Percentiles rank a stretch among this genome's conserved stretches.
These are phyloP conservation scores for Notoglanidium macrostoma DNA, from an alignment of 2,797 vertebrate genomes.

Conservation along the genomic window DNA sequence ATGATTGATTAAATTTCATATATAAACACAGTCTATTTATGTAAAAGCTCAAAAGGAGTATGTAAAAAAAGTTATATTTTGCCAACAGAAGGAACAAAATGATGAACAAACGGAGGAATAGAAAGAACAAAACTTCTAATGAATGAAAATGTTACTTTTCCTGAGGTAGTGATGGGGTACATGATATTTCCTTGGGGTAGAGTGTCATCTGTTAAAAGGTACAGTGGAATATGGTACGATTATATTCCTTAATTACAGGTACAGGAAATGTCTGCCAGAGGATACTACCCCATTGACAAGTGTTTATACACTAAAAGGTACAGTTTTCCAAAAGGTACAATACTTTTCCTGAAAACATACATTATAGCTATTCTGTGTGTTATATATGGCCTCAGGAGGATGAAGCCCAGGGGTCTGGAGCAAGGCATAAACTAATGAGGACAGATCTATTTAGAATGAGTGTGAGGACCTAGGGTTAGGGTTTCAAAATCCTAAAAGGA, in stretches of 20 bases:
- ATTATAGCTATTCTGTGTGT: background rate
- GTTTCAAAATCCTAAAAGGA: background rate
- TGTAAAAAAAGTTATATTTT: too few species aligned
- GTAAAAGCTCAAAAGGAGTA: too few species aligned
- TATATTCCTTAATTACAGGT: background rate
- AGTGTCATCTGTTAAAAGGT: background rate
- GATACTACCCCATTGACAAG: background rate
- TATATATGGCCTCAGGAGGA: background rate
- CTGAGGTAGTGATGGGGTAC: background rate
- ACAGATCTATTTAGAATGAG: conserved; percentile 28
- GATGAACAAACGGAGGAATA: too few species aligned
- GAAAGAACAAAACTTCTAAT: too few species aligned
- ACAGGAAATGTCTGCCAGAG: background rate
- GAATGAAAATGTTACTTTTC: too few species aligned
- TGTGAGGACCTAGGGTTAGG: background rate
- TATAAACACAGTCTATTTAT: too few species aligned
- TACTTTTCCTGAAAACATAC: background rate
- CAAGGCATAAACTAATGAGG: conserved; percentile 19
- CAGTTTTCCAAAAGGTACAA: background rate
- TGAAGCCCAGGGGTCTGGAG: background rate
- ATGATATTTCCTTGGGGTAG: background rate
- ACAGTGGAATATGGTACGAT: background rate
- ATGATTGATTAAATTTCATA: background rate
- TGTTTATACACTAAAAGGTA: background rate
- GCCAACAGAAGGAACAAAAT: too few species aligned